phyloP scores from a whole-genome alignment of 2,888 invertebrate genomes.

The Synergus itoensis region DNA sequence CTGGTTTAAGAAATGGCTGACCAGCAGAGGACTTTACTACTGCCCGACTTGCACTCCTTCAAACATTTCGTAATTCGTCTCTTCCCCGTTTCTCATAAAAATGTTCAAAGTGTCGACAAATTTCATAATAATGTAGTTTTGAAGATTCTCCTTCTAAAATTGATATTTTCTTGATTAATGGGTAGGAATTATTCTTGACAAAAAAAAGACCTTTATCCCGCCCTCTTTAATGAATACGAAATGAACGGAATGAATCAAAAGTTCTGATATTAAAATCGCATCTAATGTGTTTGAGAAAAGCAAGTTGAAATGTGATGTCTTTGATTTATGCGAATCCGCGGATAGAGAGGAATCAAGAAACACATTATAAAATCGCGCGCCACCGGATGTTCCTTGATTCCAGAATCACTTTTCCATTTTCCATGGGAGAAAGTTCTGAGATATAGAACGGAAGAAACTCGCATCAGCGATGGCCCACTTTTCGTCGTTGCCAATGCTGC shows the following conservation, averaged over 20 bases:
- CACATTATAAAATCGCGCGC: slow-evolving; percentile 50
- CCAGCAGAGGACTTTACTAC: neutral
- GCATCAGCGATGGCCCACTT: slow-evolving; percentile 59
- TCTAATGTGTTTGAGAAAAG: neutral
- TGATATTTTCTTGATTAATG: too few relatives aligned
- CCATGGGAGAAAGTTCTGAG: slow-evolving; percentile 7
- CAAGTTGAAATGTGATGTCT: slow-evolving; percentile 13
- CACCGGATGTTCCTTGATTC: slow-evolving; percentile 47
- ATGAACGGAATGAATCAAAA: neutral
- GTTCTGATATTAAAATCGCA: slow-evolving; percentile 1
- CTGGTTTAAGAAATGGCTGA: neutral
- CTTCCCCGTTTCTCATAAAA: too few relatives aligned
- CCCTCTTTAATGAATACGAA: neutral
- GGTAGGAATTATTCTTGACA: neutral
- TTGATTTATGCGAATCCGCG: slow-evolving; percentile 30
- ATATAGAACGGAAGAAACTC: slow-evolving; percentile 46
- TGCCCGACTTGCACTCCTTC: neutral
- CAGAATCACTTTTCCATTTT: slow-evolving; percentile 29
- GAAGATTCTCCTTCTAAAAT: neutral
- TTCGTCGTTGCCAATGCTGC: slow-evolving; percentile 44
- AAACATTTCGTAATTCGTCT: neutral
- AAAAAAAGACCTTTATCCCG: neutral
- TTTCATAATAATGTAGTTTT: too few relatives aligned
- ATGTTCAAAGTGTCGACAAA: too few relatives aligned
- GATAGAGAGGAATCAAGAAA: slow-evolving; percentile 50